Evolutionary conservation across 2,888 invertebrate genomes (phyloP).

Genomic region (Archips crataeganus): DNA sequence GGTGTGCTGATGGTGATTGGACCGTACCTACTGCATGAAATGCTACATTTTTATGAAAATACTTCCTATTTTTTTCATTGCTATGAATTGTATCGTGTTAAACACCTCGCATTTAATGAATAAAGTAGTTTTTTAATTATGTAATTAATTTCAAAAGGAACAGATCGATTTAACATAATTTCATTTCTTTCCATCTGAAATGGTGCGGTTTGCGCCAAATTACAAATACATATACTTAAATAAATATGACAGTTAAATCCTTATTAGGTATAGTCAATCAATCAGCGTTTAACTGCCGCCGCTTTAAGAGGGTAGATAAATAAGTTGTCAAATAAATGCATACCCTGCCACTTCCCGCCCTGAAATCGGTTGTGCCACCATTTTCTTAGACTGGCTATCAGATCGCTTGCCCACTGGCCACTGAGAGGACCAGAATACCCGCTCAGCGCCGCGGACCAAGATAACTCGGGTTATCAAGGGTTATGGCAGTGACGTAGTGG

Average conservation of each 20-base stretch:
- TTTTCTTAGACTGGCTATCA: constrained; percentile 58
- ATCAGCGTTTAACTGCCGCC: constrained; percentile 26
- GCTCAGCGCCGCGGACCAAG: not conserved
- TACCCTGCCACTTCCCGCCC: constrained; percentile 90
- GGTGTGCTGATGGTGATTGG: too few species aligned
- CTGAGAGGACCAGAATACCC: constrained; percentile 45
- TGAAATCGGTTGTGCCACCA: constrained; percentile 84
- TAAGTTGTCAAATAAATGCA: constrained; percentile 54
- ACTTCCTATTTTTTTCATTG: too few species aligned
- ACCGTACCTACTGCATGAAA: too few species aligned
- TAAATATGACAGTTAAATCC: not conserved
- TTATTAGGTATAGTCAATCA: not conserved
- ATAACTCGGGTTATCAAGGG: constrained; percentile 30
- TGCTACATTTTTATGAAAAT: too few species aligned
- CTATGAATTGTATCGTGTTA: too few species aligned
- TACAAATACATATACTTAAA: not conserved
- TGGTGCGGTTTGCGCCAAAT: too few species aligned
- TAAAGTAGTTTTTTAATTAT: too few species aligned
- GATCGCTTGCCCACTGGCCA: constrained; percentile 60
- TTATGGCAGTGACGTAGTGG: constrained; percentile 14
- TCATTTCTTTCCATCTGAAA: too few species aligned
- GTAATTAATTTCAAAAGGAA: too few species aligned
- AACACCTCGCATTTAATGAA: too few species aligned
- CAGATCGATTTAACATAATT: too few species aligned
- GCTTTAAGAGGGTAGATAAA: not conserved